Evolutionary conservation across 2,113 vertebrate species (phyloP), one percentile per base, ranked within the genome.

Genomic region (Lophius piscatorius): DNA sequence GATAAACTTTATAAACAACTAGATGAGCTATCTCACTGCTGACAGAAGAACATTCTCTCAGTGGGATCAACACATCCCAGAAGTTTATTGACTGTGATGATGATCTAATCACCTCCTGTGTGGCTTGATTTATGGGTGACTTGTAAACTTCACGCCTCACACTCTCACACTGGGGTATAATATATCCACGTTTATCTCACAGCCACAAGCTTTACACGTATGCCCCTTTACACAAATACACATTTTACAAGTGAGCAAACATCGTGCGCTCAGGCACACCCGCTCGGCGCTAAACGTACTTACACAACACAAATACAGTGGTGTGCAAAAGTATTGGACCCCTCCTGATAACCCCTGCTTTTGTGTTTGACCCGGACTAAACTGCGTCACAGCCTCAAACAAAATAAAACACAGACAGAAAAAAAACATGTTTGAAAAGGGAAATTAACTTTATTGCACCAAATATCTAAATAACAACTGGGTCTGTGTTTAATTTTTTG

Each of bases 61-160:
- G 9, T 2, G n/a, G 8, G 14, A 18, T 23, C 36, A 4, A 41
- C 44, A 26, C 39, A 16, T 23, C 36, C 8, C 16, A 2, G 17
- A 16, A 3, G 12, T 50, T 64, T 61, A 74, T 36, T 41, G 29
- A n/a, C 21, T 31, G 14, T 68, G 74, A 64, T 70, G 29, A 31
- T 33, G 17, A 48, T 29, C 21, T 64, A 76, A 67, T 81, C 46
- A 29, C 34, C 26, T 12, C 17, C 63, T 39, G 40, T 2, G 3
- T 2, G 0, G 6, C 35, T 13, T 38, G 41, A 68, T 74, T 79
- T 68, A 50, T 65, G 57, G 9, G 7, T 49, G 22, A 33, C 41
- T 41, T 18, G 44, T 57, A 65, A 79, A 54, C 38, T 38, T 16
- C 52, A 56, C 16, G 46, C 17, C 20, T 17, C 4, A 1, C 4